Conservation (phyloP, 2,888 invertebrate species). For the Dasypogon diadema region DNA sequence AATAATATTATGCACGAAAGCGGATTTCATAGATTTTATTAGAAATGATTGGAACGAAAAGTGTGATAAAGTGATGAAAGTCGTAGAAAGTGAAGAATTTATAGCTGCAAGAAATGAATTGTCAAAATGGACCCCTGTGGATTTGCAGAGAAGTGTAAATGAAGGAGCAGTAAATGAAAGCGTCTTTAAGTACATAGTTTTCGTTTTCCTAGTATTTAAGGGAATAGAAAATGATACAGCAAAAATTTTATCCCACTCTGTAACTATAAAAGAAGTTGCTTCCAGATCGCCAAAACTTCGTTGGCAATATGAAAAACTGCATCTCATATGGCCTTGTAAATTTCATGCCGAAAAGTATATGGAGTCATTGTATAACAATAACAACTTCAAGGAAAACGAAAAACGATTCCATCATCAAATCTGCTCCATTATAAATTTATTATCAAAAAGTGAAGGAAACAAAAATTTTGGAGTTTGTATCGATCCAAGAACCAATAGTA, state of each 20-base stretch:
- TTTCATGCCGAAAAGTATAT: constrained; percentile 83
- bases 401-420: constrained; percentile 71
- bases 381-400: constrained; percentile 73
- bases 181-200: constrained; percentile 1
- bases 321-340: constrained; percentile 82
- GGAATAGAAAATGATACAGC: constrained; percentile 45
- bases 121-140: neutral
- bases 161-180: neutral
- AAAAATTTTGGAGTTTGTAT: constrained; percentile 74
- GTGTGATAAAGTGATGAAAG: neutral
- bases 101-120: neutral
- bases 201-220: constrained; percentile 19
- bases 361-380: constrained; percentile 76
- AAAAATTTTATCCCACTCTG: constrained; percentile 62
- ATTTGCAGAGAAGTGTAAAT: neutral
- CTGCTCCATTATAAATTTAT: constrained; percentile 70
- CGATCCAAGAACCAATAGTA: constrained; percentile 76
- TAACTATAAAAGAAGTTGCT: constrained; percentile 73
- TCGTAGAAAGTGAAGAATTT: neutral
- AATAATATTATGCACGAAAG: constrained; percentile 71
- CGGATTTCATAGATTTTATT: constrained; percentile 62
- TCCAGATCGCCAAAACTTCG: constrained; percentile 74
- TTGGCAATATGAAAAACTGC: constrained; percentile 74
- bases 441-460: constrained; percentile 61
- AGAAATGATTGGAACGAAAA: constrained; percentile 66